Percentiles rank a stretch among this genome's conserved stretches.
These are phyloP conservation scores for Sinosuthora webbiana DNA, from an alignment of 2,113 vertebrate genomes.

Conservation along the genomic window DNA sequence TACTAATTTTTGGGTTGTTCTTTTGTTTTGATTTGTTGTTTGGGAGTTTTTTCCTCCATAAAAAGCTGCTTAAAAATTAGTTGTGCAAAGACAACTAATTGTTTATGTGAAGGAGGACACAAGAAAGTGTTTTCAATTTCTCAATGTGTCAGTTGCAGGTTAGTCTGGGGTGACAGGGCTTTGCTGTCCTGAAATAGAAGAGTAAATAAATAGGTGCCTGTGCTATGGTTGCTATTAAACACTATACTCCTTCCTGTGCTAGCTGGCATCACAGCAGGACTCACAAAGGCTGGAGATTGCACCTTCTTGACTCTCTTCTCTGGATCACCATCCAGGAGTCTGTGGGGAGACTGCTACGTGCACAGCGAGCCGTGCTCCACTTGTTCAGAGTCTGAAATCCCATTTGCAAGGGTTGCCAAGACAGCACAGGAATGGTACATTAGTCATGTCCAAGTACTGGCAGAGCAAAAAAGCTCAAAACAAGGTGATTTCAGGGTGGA, in stretches of 20 bases:
- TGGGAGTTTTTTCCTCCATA: rapidly evolving
- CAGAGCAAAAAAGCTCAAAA: constrained; percentile 13
- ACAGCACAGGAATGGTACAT: not conserved
- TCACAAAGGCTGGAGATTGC: not conserved
- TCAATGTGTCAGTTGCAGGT: not conserved
- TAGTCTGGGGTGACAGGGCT: not conserved
- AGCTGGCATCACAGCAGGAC: not conserved
- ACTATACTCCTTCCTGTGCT: not conserved
- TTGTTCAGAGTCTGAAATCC: not conserved
- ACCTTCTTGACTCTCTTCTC: not conserved
- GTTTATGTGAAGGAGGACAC: not conserved
- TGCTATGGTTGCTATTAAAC: not conserved
- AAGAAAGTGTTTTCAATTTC: not conserved
- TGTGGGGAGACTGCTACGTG: not conserved
- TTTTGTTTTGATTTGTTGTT: not conserved
- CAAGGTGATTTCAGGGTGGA: constrained; percentile 2
- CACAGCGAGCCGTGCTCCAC: not conserved
- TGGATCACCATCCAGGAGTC: not conserved
- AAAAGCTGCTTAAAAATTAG: not conserved
- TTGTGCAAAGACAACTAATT: not conserved
- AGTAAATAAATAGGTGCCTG: not conserved
- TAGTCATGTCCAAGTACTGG: not conserved
- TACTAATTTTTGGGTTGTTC: not conserved
- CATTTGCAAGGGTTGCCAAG: not conserved
- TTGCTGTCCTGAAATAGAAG: not conserved